These are phyloP conservation scores for Dynastes tityus DNA, from an alignment of 2,888 invertebrate species.

Conservation along the genomic window DNA sequence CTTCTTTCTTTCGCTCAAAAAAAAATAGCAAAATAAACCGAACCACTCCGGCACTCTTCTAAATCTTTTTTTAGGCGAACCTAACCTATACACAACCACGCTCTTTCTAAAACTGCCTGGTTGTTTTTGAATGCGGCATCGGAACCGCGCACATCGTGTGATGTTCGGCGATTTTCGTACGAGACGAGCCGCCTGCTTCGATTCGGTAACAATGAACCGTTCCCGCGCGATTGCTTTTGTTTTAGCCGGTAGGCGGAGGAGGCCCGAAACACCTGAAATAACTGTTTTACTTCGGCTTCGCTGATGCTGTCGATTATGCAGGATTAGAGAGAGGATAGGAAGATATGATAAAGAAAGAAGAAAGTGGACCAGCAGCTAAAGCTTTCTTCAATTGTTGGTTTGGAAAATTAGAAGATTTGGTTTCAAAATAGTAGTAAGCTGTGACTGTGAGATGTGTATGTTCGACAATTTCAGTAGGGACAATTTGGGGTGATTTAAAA, in stretches of 20 bases:
- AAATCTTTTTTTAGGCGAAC: background rate
- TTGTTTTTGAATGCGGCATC: constrained; percentile 58
- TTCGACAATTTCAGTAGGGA: too few relatives aligned
- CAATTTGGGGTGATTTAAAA: too few relatives aligned
- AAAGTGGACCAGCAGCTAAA: too few relatives aligned
- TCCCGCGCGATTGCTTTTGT: constrained; percentile 42
- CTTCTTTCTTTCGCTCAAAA: background rate
- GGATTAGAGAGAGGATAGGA: background rate
- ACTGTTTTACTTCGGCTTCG: constrained; percentile 42
- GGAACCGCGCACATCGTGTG: constrained; percentile 2
- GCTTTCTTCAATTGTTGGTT: too few relatives aligned
- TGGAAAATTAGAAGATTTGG: too few relatives aligned
- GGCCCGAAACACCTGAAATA: constrained; percentile 41
- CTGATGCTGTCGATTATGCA: background rate
- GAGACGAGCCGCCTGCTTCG: constrained; percentile 51
- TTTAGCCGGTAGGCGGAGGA: background rate
- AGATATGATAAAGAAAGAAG: too few relatives aligned
- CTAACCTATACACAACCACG: background rate
- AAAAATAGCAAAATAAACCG: background rate
- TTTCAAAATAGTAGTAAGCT: too few relatives aligned
- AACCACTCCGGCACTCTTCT: too few relatives aligned
- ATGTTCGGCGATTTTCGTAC: constrained; percentile 41
- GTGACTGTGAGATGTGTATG: too few relatives aligned
- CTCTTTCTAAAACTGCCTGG: constrained; percentile 49
- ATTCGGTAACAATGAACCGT: constrained; percentile 53